Conservation (phyloP, 2,113 vertebrate species). For the Chamaea fasciata region DNA sequence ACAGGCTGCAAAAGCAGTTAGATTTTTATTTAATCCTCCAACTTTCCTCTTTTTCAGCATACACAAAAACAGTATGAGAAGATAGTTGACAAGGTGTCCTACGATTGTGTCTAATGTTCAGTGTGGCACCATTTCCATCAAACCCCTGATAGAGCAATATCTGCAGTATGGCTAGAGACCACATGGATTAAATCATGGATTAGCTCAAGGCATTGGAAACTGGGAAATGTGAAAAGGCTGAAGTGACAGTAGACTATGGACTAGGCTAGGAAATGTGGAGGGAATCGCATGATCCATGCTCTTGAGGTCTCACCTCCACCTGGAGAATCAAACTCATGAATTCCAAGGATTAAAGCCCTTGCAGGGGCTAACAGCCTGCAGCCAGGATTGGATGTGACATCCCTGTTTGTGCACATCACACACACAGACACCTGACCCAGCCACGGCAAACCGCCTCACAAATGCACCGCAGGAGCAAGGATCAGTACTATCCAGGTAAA, state of each 20-base stretch:
- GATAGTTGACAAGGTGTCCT: neutral
- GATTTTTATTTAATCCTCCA: neutral
- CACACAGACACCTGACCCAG: neutral
- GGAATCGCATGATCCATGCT: neutral
- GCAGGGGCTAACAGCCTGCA: neutral
- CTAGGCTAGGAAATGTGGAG: neutral
- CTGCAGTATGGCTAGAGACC: neutral
- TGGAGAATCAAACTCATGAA: neutral
- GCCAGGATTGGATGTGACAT: neutral
- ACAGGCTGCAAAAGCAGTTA: neutral
- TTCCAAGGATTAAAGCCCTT: neutral
- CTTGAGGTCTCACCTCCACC: neutral
- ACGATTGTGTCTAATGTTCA: neutral
- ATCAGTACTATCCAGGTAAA: neutral
- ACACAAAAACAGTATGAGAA: neutral
- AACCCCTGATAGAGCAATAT: neutral
- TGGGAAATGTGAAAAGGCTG: neutral
- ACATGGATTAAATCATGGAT: neutral
- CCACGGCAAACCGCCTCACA: neutral
- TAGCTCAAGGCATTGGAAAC: neutral
- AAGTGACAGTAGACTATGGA: neutral
- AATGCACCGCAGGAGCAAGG: neutral
- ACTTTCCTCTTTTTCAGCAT: neutral
- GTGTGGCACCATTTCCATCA: neutral
- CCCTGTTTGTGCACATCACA: neutral